Conservation (phyloP, 1,140 invertebrate genomes). For the Scylla paramamosain region DNA sequence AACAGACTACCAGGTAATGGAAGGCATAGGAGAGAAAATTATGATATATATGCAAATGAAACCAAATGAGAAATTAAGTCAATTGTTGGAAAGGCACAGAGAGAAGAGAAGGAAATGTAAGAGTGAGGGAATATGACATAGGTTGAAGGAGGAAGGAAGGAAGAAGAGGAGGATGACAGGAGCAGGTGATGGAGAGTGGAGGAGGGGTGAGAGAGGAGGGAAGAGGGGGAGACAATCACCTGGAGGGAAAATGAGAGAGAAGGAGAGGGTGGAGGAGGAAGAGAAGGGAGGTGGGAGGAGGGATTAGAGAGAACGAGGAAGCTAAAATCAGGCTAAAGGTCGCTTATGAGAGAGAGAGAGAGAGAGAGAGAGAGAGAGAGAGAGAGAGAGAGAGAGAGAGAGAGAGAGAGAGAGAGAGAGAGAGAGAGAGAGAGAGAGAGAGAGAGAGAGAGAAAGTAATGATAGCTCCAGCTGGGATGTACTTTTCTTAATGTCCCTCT, state of each 20-base stretch:
- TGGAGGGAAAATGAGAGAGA: background rate
- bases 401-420: slow-evolving; percentile 1
- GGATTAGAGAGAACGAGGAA: background rate
- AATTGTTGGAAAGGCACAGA: background rate
- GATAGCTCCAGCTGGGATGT: slow-evolving; percentile 17
- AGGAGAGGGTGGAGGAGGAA: background rate
- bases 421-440: background rate
- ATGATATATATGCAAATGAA: background rate
- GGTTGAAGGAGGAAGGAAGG: background rate
- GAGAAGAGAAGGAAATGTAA: background rate
- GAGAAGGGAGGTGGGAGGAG: background rate
- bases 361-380: no score
- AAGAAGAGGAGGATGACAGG: background rate
- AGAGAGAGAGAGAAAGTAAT: background rate
- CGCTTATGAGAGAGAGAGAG: background rate
- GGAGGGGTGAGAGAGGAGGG: background rate
- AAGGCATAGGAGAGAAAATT: background rate
- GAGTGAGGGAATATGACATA: background rate
- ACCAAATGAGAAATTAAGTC: background rate
- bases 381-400: background rate
- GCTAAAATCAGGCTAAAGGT: no score
- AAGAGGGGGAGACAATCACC: background rate
- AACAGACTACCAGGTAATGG: no score
- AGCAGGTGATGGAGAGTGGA: background rate
- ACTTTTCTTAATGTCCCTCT: background rate